A percentile compares a stretch with the other conserved stretches of the same genome.
Conservation (phyloP, 1,140 invertebrate species). For the Drosophila nikananu region DNA sequence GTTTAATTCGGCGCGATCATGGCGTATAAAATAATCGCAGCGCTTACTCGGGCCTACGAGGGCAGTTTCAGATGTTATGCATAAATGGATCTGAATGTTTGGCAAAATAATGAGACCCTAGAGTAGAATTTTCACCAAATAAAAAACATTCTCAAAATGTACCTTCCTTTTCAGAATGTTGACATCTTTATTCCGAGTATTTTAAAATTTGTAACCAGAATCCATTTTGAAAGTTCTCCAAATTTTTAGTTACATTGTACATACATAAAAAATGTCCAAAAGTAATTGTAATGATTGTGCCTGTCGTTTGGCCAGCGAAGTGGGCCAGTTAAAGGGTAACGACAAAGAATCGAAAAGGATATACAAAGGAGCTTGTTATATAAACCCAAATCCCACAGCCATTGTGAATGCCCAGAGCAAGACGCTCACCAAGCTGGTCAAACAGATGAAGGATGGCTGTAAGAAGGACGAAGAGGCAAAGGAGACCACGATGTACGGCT, state of each 20-base stretch:
- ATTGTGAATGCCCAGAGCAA: conserved; percentile 60
- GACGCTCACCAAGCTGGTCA: conserved; percentile 45
- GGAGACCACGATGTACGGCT: conserved; percentile 5
- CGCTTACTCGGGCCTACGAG: conserved; percentile 31
- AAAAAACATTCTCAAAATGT: neutral
- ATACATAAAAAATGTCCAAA: conserved; percentile 26
- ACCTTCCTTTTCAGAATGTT: neutral
- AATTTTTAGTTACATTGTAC: neutral
- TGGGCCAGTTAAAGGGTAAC: conserved; percentile 60
- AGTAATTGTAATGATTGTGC: conserved; percentile 18
- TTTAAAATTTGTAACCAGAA: neutral
- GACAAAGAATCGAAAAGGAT: too few species aligned
- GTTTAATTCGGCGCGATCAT: conserved; percentile 29
- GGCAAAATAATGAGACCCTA: neutral
- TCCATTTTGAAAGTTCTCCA: conserved; percentile 8
- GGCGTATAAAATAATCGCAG: conserved; percentile 27
- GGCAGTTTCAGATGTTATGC: conserved; percentile 7
- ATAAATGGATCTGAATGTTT: neutral
- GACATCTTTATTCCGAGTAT: neutral
- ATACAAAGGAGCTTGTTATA: neutral
- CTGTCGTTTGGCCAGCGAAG: conserved; percentile 35
- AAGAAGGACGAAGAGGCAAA: conserved; percentile 2
- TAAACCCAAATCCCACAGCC: conserved; percentile 19
- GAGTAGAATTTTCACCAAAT: neutral
- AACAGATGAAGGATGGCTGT: conserved; percentile 44